Evolutionary conservation across 1,140 invertebrate genomes (phyloP).

Genomic region (Carcinoscorpius rotundicauda): DNA sequence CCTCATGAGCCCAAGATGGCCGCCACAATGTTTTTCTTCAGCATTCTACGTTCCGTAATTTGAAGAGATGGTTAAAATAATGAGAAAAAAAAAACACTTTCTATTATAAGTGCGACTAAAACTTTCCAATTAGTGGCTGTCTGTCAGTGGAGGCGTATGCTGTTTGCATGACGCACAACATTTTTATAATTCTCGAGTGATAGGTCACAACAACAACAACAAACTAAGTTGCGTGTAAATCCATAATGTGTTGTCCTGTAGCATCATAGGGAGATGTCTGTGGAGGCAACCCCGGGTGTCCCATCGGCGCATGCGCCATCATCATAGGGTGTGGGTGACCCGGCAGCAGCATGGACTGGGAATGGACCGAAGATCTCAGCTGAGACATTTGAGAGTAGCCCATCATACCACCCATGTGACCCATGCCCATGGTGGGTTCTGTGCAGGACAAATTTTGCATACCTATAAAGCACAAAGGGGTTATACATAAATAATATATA

Average conservation of each 20-base stretch:
- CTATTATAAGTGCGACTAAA: no score
- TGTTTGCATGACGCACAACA: no score
- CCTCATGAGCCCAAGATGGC: no score
- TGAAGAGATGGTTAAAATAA: no score
- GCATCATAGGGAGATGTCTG: constrained; percentile 38
- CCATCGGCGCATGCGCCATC: constrained; percentile 34
- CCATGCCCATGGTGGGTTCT: constrained; percentile 28
- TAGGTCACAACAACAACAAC: no score
- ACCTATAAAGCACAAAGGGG: constrained; percentile 24
- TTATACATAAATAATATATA: constrained; percentile 1
- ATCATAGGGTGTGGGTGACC: constrained; percentile 40
- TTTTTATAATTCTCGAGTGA: no score
- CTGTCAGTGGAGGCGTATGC: no score
- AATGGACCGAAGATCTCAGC: constrained; percentile 37
- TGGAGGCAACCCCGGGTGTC: constrained; percentile 25
- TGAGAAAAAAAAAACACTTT: no score
- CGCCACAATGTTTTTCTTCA: no score
- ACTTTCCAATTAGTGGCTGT: no score
- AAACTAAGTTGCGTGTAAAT: constrained; percentile 38
- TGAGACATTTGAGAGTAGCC: constrained; percentile 37
- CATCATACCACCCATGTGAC: constrained; percentile 32
- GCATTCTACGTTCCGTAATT: no score
- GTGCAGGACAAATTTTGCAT: constrained; percentile 34
- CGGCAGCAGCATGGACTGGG: constrained; percentile 39
- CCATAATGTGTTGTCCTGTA: constrained; percentile 38